Evolutionary conservation across 2,797 vertebrate species (phyloP), one percentile per base, ranked within the genome.

Genomic region (Yasuhikotakia modesta): DNA sequence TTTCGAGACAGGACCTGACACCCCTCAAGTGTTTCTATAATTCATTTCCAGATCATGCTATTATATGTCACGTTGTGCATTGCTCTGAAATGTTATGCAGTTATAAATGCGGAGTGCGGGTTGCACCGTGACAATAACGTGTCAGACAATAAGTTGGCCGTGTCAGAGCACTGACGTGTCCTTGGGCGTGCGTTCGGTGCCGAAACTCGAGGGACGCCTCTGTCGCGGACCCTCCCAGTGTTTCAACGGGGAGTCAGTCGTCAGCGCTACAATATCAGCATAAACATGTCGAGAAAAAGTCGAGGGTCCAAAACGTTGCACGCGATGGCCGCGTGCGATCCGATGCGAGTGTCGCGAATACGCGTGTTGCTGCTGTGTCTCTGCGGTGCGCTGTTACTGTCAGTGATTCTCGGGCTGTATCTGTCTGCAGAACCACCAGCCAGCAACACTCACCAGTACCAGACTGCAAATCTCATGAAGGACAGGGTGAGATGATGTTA

Each of bases 341-440:
- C 85, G 30, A 53, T 87, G 35, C 70, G 87, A 55, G 79, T 85
- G 81, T 86, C 86, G 32, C 84, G 89, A 3, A 85, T 86, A 65
- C 92, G 91, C 13, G 81, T 89, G 0, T 87, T 93, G 82, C 65
- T 92, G 57, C 53, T 91, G 17, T 90, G 92, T n/a, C 86, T 93
- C 17, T 61, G 92, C 79, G 88, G 87, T 43, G 87, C 88, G 0
- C 83, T 94, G 82, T 80, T 91, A 55, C 79, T 94, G 76, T 87
- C 90, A 1, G 79, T 91, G 82, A 79, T 91, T 13, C 82, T 94
- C 63, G 90, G 90, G 0, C 55, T 92, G 2, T 92, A 91, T 80
- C 82, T 94, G 86, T 91, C 88, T 58, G 89, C 85, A 48, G 88
- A 91, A 70, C 68, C 88, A 27, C 27, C 27, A 27, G 27, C 4